Base-by-base conservation (phyloP, 2,888 invertebrate species). In the Leptopilina syphax region DNA sequence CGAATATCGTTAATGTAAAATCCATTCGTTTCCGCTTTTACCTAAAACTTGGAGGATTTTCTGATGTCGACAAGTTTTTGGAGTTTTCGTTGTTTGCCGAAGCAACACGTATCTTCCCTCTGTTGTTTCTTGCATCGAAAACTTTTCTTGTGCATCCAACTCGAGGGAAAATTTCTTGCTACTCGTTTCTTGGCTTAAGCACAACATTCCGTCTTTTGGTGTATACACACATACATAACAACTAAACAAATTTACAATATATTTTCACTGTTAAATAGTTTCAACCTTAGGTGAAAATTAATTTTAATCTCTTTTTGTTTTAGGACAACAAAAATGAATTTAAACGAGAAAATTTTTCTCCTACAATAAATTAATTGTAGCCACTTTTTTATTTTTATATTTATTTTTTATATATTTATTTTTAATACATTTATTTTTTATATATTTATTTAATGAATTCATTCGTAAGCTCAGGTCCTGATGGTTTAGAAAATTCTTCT, bases 31-130 rank as follows among this genome's bases (percentile, higher is more conserved):
- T 18, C 41, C 76, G 27, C 54, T 70, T 70, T 70, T 34, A 34
- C 10, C 12, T 50, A 18, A 12, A 70, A 2, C 24, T 13, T 27
- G 50, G 34, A 54, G 8, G 27, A 70, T 73, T 57, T 34, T 73
- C 73, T 57, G 73, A 73, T 57, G 57, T 54, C 34, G 57, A 73
- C 57, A 73, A 73, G 73, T 57, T 73, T 73, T 44, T 8, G 8
- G 24, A 73, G 73, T 13, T 73, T 73, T 73, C 57, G 73, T 73
- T 54, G 73, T 73, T 57, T n/a, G 10, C n/a, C 34, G 34, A 27
- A 73, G 73, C 73, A 73, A 73, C 73, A 73, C 73, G 70, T 70
- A 70, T 50, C 70, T 54, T 13, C 54, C 70, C 27, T 82, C 78
- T 63, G 67, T 54, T 47, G 57, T 68, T 57, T 67, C 76, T 79